phyloP scores from a whole-genome alignment of 2,797 vertebrate genomes.

The Discoglossus pictus region DNA sequence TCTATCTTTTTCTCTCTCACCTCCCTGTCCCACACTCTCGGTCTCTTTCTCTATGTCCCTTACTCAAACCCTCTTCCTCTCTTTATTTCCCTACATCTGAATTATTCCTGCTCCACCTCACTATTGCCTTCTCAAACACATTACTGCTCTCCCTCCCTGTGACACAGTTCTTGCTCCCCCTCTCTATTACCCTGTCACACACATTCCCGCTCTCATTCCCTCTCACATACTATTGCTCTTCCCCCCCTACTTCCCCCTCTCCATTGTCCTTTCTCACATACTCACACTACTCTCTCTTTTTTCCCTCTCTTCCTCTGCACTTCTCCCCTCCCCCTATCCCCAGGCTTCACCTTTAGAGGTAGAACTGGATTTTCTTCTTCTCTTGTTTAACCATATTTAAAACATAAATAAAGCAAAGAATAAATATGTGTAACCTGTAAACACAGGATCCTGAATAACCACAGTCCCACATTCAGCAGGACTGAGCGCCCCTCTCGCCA shows the following conservation, averaged over 20 bases:
- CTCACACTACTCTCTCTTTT: constrained; percentile 9
- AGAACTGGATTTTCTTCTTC: constrained; percentile 42
- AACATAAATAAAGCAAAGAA: constrained; percentile 65
- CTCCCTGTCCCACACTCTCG: too few relatives aligned
- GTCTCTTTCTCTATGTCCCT: too few relatives aligned
- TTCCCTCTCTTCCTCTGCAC: constrained; percentile 17
- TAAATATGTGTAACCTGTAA: constrained; percentile 62
- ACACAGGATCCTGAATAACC: constrained; percentile 33
- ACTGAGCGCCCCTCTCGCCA: too few relatives aligned
- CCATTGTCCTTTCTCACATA: constrained; percentile 6
- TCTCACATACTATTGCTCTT: constrained; percentile 24
- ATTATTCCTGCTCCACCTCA: not conserved
- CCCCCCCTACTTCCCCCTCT: constrained; percentile 21
- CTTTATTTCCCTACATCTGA: not conserved
- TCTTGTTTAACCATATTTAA: constrained; percentile 56
- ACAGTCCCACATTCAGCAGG: not conserved
- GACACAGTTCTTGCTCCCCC: not conserved
- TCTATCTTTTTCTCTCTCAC: too few relatives aligned
- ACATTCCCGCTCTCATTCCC: not conserved
- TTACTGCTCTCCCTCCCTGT: not conserved
- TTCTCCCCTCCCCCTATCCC: not conserved
- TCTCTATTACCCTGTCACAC: not conserved
- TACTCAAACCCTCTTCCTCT: not conserved
- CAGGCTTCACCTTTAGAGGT: not conserved
- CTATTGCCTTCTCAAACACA: not conserved